Conservation (phyloP, 2,113 vertebrate genomes). For the Butorides virescens region DNA sequence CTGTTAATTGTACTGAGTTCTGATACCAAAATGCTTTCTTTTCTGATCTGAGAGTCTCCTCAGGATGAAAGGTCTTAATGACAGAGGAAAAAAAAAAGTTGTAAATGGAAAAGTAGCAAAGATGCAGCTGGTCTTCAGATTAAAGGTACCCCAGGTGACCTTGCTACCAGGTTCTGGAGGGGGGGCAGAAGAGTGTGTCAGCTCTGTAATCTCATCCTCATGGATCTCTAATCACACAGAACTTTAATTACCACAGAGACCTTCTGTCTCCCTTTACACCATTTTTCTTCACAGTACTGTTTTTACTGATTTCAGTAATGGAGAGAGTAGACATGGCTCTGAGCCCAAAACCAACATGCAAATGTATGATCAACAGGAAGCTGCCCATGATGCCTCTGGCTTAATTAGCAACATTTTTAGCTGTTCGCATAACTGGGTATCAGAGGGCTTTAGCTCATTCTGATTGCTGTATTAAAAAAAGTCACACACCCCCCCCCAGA, state of each 20-base stretch:
- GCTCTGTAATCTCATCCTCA: background rate
- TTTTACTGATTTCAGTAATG: background rate
- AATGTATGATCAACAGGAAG: background rate
- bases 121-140: background rate
- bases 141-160: background rate
- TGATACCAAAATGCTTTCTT: background rate
- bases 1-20: background rate
- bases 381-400: background rate
- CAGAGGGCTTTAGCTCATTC: background rate
- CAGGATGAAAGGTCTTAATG: background rate
- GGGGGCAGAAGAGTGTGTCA: background rate
- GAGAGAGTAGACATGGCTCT: background rate
- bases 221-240: background rate
- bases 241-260: background rate
- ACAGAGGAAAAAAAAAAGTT: background rate
- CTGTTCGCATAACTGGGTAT: background rate
- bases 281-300: background rate
- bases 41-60: background rate
- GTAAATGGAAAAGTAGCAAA: background rate
- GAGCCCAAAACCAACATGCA: background rate
- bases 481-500: accelerated
- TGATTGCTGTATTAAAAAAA: background rate
- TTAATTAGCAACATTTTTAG: background rate
- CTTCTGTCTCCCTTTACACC: background rate
- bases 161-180: background rate